A percentile compares a stretch with the other conserved stretches of the same genome.
Evolutionary conservation across 2,888 invertebrate genomes (phyloP).

Genomic region (Lithophane leautieri): DNA sequence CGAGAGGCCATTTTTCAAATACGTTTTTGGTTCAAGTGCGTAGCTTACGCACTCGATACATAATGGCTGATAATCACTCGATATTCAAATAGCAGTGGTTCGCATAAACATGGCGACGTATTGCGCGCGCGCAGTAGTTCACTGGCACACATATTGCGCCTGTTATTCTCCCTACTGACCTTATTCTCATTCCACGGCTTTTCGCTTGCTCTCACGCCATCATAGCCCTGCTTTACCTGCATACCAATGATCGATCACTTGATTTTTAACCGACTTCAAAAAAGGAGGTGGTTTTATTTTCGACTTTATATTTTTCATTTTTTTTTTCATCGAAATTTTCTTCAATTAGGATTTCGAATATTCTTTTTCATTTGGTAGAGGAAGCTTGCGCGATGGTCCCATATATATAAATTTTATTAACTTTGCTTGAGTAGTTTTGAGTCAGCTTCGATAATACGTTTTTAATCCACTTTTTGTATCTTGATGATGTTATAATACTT

Average conservation of each 20-base stretch:
- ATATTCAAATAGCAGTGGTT: conserved; percentile 53
- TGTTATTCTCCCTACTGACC: conserved; percentile 66
- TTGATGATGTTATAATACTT: too few species aligned
- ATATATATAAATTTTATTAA: too few species aligned
- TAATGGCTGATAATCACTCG: conserved; percentile 34
- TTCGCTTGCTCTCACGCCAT: conserved; percentile 60
- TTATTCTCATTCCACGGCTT: conserved; percentile 62
- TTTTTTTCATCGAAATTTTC: too few species aligned
- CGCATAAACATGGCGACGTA: conserved; percentile 48
- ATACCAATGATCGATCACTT: conserved; percentile 18
- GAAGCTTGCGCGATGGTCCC: too few species aligned
- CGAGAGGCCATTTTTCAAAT: conserved; percentile 20
- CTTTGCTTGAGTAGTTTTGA: too few species aligned
- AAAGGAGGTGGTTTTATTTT: too few species aligned
- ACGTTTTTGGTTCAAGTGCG: conserved; percentile 29
- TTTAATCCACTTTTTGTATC: too few species aligned
- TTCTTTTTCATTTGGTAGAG: too few species aligned
- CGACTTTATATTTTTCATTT: too few species aligned
- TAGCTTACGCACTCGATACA: conserved; percentile 29
- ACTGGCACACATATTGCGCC: conserved; percentile 54
- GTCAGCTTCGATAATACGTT: too few species aligned
- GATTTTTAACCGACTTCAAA: not conserved
- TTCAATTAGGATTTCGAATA: too few species aligned
- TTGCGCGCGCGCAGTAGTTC: conserved; percentile 46
- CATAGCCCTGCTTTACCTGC: conserved; percentile 37